Percentiles rank a stretch among this genome's conserved stretches.
Evolutionary conservation across 2,888 invertebrate species (phyloP).

Genomic region (Nasonovia ribisnigri): DNA sequence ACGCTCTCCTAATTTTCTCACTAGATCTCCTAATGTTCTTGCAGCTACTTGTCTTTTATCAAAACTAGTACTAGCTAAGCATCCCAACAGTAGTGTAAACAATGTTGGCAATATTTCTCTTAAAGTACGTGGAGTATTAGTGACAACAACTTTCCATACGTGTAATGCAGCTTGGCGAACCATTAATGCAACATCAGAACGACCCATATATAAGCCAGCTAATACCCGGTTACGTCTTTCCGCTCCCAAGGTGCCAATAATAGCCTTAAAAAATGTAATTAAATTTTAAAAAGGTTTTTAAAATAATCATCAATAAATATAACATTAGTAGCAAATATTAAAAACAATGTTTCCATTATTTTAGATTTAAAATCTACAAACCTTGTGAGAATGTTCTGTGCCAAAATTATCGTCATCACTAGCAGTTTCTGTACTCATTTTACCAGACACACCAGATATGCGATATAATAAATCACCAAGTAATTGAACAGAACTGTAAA

Average conservation of each 20-base stretch:
- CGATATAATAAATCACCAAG: slow-evolving; percentile 95
- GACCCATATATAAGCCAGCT: slow-evolving; percentile 96
- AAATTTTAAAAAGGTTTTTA: not conserved
- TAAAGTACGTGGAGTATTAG: slow-evolving; percentile 96
- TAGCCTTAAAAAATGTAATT: slow-evolving; percentile 75
- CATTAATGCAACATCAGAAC: slow-evolving; percentile 96
- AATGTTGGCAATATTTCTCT: slow-evolving; percentile 95
- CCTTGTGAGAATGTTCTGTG: slow-evolving; percentile 90
- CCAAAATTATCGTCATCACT: slow-evolving; percentile 99
- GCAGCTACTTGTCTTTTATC: slow-evolving; percentile 98
- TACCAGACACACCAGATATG: slow-evolving; percentile 97
- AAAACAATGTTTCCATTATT: not conserved
- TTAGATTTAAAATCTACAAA: slow-evolving; percentile 65
- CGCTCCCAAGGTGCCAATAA: slow-evolving; percentile 87
- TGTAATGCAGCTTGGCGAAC: slow-evolving; percentile 97
- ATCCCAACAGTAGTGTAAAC: slow-evolving; percentile 91
- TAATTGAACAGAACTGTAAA: slow-evolving; percentile 88
- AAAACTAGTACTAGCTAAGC: slow-evolving; percentile 94
- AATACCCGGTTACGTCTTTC: slow-evolving; percentile 93
- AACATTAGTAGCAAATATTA: not conserved
- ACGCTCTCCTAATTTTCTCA: slow-evolving; percentile 96
- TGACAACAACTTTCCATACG: slow-evolving; percentile 99
- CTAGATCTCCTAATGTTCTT: slow-evolving; percentile 95
- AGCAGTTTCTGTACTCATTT: slow-evolving; percentile 98
- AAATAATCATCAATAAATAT: not conserved